Evolutionary conservation across 1,140 invertebrate species (phyloP), one percentile per base, ranked within the genome.

Genomic region (Apis laboriosa): DNA sequence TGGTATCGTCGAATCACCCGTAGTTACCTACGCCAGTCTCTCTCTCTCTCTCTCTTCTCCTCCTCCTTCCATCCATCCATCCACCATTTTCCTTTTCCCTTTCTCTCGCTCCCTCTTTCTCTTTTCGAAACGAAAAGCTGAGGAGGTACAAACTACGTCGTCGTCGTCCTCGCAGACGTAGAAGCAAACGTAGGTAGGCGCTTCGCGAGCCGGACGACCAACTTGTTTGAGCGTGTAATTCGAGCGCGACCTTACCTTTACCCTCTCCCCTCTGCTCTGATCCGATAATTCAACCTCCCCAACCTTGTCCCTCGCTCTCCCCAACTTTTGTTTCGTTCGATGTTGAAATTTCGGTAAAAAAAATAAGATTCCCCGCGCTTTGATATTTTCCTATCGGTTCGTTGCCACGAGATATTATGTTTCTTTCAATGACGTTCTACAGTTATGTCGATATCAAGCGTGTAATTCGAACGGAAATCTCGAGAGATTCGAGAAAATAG

Each of bases 1-100:
- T 9, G 80, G 89, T 89, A 92, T 91, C 90, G 87, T 89, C 90
- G 90, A 93, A 93, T 93, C 92, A 92, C 89, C 90, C 90, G 89
- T 90, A 93, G 92, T 93, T 92, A 91, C 91, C 90, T 90, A 90
- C 87, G 91, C 91, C 91, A 90, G n/a, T 34, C 5, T 43, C 34
- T 43, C 34, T n/a, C 17, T 61, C 73, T 28, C 43, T 8, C 8
- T 2, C 60, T 63, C 60, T 64, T 17, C 19, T 28, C 71, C 1
- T 92, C 12, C 70, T 24, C 64, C 28, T 72, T 24, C 68, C 17
- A 15, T n/a, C 49, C 9, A 19, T 53, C 67, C 34, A 34, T 7
- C 34, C 34, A 43, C 34, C 34, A 43, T 43, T 43, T 43, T 43
- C 55, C 55, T 56, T 56, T 17, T 56, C 55, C 55, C 55, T 56